Evolutionary conservation across 92 coral and sea anemone genomes (phyloP).

Genomic region (Epizoanthus fatuus): DNA sequence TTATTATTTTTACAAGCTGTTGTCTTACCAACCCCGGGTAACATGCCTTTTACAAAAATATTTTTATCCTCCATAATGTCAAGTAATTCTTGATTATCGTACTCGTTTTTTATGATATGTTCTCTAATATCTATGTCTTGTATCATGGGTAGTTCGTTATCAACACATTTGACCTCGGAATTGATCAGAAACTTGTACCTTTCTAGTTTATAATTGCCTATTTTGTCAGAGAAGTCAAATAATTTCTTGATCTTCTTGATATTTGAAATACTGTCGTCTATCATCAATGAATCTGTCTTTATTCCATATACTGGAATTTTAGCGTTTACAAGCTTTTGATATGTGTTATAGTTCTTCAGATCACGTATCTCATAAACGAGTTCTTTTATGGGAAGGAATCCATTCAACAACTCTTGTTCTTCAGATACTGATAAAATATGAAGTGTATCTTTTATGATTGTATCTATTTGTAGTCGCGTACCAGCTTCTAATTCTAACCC

Average conservation of each 20-base stretch:
- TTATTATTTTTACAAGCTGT: background rate
- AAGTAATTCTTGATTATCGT: slow-evolving; percentile 22
- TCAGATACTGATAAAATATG: background rate
- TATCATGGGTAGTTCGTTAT: background rate
- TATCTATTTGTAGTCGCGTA: background rate
- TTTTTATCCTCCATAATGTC: background rate
- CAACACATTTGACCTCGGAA: background rate
- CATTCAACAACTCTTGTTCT: slow-evolving; percentile 6
- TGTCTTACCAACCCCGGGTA: slow-evolving; percentile 5
- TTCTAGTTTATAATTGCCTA: slow-evolving; percentile 12
- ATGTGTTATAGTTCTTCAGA: slow-evolving; percentile 2
- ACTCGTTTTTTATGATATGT: background rate
- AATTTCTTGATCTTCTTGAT: background rate
- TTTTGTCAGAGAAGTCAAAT: background rate
- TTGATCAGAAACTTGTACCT: background rate
- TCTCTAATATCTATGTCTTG: background rate
- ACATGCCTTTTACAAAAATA: background rate
- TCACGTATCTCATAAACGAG: slow-evolving; percentile 23
- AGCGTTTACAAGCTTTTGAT: background rate
- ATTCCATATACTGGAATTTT: slow-evolving; percentile 2
- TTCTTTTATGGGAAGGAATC: slow-evolving; percentile 28
- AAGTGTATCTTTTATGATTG: background rate
- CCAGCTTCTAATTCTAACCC: background rate
- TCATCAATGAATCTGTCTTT: slow-evolving; percentile 33
- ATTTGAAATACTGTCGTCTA: background rate